Conservation (phyloP, 2,797 vertebrate genomes). For the Tolypeutes matacus region DNA sequence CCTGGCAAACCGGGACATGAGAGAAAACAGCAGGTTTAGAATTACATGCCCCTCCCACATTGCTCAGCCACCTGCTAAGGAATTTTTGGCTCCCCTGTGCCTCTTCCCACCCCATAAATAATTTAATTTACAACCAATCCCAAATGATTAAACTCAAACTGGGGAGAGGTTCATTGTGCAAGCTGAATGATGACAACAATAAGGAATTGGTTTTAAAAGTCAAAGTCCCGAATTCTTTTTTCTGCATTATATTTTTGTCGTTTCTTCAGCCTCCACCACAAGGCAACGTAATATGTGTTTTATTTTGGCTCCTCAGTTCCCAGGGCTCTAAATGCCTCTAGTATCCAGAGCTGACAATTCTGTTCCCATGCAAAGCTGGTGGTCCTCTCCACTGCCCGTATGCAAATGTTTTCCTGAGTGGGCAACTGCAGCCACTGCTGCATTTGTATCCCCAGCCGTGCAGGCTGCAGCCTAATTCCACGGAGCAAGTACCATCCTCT, state of each 20-base stretch:
- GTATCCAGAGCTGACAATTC: too few relatives aligned
- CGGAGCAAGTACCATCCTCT: too few relatives aligned
- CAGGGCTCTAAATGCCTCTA: background rate
- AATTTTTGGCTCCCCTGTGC: fast-evolving
- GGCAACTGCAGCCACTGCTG: too few relatives aligned
- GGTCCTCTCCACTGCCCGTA: too few relatives aligned
- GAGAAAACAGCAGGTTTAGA: background rate
- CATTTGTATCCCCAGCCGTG: too few relatives aligned
- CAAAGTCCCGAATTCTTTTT: background rate
- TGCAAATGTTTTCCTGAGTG: too few relatives aligned
- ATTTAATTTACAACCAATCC: background rate
- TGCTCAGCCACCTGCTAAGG: background rate
- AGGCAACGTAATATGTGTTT: fast-evolving
- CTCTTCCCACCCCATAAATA: background rate
- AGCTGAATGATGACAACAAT: fast-evolving
- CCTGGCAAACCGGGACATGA: fast-evolving
- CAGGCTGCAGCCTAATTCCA: too few relatives aligned
- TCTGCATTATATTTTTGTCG: fast-evolving
- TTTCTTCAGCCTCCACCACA: fast-evolving
- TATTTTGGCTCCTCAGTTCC: too few relatives aligned
- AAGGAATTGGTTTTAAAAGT: background rate
- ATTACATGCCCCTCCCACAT: background rate
- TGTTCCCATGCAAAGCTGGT: too few relatives aligned
- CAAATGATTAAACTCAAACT: background rate
- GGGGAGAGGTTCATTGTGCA: fast-evolving